Evolutionary conservation across 2,113 vertebrate genomes (phyloP).

Genomic region (Saimiri boliviensis): DNA sequence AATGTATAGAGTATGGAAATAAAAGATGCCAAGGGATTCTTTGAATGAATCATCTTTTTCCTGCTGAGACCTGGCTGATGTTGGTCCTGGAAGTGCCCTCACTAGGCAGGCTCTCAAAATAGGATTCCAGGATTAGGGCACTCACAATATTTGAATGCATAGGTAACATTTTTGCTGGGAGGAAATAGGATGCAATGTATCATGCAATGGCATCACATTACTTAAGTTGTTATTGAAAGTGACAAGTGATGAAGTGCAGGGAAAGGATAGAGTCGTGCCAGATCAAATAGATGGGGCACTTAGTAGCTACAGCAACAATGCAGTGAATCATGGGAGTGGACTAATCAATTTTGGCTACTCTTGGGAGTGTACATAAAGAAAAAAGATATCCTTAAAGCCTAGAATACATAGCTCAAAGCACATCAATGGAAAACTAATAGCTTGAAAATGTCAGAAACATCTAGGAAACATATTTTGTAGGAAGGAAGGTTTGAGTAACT

Average conservation of each 20-base stretch:
- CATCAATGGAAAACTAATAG: not conserved
- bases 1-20: not conserved
- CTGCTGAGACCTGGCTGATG: not conserved
- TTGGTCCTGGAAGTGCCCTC: not conserved
- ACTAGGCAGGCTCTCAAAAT: not conserved
- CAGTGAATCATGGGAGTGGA: not conserved
- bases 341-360: not conserved
- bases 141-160: too few relatives aligned
- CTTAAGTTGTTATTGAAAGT: not conserved
- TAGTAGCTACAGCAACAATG: not conserved
- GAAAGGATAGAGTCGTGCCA: not conserved
- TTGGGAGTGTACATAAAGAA: not conserved
- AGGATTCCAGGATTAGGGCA: not conserved
- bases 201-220: not conserved
- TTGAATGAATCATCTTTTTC: not conserved
- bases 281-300: not conserved
- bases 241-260: not conserved
- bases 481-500: not conserved
- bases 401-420: not conserved
- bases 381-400: not conserved
- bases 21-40: not conserved
- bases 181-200: not conserved
- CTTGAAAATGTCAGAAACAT: not conserved
- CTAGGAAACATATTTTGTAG: not conserved
- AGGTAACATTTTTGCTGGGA: not conserved